Conservation (phyloP, 2,888 invertebrate species). For the Folsomia candida region DNA sequence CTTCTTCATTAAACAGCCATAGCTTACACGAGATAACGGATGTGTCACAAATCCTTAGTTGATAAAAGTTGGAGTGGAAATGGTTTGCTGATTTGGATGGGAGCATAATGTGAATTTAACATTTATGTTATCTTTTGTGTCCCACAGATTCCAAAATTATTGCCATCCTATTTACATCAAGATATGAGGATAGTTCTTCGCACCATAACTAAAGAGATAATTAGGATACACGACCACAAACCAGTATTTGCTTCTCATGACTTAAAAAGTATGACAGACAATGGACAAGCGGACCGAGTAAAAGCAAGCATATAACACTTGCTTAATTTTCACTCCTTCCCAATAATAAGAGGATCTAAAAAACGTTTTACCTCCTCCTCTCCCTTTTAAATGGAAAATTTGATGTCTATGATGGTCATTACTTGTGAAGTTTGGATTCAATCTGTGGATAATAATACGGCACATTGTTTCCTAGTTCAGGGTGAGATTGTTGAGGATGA, state of each 20-base stretch:
- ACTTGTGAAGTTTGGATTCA: no score
- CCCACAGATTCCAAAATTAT: neutral
- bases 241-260: neutral
- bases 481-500: no score
- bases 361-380: neutral
- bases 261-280: neutral
- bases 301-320: neutral
- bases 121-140: neutral
- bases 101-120: neutral
- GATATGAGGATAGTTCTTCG: neutral
- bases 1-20: neutral
- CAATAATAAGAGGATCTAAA: neutral
- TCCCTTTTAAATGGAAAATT: neutral
- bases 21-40: neutral
- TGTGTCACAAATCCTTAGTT: neutral
- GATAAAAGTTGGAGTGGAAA: neutral
- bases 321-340: neutral
- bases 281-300: neutral
- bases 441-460: no score
- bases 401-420: no score
- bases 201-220: conserved; percentile 5
- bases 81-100: neutral
- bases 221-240: neutral
- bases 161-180: neutral
- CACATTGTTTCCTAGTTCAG: no score